Base-by-base conservation (phyloP, 2,888 invertebrate species). In the Lasioglossum figueresi region DNA sequence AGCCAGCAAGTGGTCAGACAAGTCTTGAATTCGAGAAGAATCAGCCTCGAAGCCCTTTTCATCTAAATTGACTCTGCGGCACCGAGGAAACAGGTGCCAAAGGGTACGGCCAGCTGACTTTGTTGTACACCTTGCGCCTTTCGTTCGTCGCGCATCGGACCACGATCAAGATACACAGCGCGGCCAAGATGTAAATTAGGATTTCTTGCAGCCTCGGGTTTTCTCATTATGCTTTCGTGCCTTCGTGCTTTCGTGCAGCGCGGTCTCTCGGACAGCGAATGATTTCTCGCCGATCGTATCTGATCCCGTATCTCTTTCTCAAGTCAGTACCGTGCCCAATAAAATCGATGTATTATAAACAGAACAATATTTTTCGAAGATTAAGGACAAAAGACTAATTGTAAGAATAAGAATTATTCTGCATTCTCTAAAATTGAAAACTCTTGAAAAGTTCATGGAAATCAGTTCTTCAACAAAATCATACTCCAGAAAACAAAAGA, bases 51-150 rank as follows among this genome's bases (percentile, higher is more conserved):
- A 76, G 31, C 43, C 72, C 72, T 74, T 85, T 85, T 78, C 31
- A 81, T 76, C 52, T 56, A 80, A 76, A 80, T 74, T 71, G 52
- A 70, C 68, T 1, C 63, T 40, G 52, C 72, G 81, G 63, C 70
- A 48, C 80, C 80, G 76, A 66, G 76, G 83, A 91, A 70, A 93
- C 93, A 93, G 93, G 93, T 93, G 93, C 89, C 82, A 82, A 75
- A 79, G 88, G 80, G 87, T 91, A 89, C 85, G 83, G 88, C 91
- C 93, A 93, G 91, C 93, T 93, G 93, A 92, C 93, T 86, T 86
- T 84, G 71, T 76, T 14, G 82, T 89, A 91, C 93, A 93, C 92
- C 93, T 93, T 93, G 92, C 91, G 88, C 86, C 87, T 84, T 87
- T 89, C 91, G 88, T 90, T 85, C 77, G 72, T 79, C 82, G 80